Base-by-base conservation (phyloP, 2,113 vertebrate genomes). In the Irena cyanogastra region DNA sequence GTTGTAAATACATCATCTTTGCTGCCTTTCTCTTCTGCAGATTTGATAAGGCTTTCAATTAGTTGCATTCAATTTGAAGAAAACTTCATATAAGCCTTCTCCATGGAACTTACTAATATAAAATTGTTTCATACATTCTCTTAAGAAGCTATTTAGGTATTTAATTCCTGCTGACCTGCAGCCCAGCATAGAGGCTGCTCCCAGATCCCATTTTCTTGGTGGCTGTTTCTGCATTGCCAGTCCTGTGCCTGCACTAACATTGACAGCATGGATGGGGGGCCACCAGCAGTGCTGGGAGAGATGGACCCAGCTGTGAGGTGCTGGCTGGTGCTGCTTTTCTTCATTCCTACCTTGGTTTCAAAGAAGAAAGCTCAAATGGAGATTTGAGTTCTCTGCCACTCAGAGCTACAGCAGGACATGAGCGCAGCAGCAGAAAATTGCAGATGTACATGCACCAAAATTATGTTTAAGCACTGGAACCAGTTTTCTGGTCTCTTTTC, bases 1-100 rank as follows among this genome's bases (percentile, higher is more conserved):
- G 41, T 35, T 57, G 11, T 28, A 28, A 31, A n/a, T 13, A 7
- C 2, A 1, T 19, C 0, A 0, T 39, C n/a, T 86, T 87, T 44
- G 17, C 49, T 57, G 21, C 31, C 53, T 20, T 65, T 92, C 41
- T 53, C 21, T 59, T 60, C 61, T 45, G 14, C 21, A 10, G 13
- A 19, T 63, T 75, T 23, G 37, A 20, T 22, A 24, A 60, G 22
- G 5, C 28, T 87, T 75, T 76, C 17, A 30, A 81, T 87, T 70
- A 68, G 20, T 23, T 47, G 14, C 20, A 11, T 13, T 83, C 1
- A 1, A 4, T 47, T 60, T 19, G 28, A 68, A 53, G 65, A n/a
- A 71, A 80, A 39, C 27, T 56, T 68, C 9, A 44, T 6, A 2
- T 26, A n/a, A 41, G 24, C 27, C 24, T 77, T n/a, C 24, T 68